Conservation (phyloP, 2,113 vertebrate genomes). For the Connochaetes taurinus region DNA sequence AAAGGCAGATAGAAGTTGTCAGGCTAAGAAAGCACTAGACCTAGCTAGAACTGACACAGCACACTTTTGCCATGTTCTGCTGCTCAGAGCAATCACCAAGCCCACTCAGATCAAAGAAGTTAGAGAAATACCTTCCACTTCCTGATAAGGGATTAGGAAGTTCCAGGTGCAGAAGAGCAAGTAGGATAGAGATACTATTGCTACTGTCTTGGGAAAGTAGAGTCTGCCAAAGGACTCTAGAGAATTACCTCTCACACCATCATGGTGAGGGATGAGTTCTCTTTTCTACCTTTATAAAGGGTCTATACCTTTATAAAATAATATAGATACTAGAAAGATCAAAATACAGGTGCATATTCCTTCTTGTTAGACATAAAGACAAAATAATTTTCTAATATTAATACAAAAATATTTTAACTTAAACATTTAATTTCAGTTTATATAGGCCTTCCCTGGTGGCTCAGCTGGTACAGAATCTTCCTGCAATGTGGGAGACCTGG, state of each 20-base stretch:
- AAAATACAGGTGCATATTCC: neutral
- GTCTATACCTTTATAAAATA: neutral
- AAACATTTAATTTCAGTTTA: neutral
- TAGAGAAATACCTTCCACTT: neutral
- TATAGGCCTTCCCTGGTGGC: neutral
- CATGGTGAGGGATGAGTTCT: neutral
- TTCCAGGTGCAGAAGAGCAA: neutral
- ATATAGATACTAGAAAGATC: neutral
- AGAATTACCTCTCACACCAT: neutral
- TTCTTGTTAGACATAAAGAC: neutral
- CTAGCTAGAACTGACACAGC: neutral
- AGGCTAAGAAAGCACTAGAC: neutral
- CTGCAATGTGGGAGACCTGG: neutral
- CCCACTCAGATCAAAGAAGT: neutral
- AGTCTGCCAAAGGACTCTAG: neutral
- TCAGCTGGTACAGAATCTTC: neutral
- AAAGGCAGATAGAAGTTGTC: neutral
- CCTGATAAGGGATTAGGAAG: neutral
- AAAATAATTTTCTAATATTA: neutral
- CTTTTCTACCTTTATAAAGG: neutral
- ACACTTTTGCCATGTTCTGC: neutral
- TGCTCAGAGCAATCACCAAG: neutral
- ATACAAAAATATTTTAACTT: neutral
- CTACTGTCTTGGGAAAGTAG: neutral
- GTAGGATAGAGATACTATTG: neutral